These are phyloP conservation scores for Zaprionus davidi DNA, from an alignment of 1,140 invertebrate species.

Conservation along the genomic window DNA sequence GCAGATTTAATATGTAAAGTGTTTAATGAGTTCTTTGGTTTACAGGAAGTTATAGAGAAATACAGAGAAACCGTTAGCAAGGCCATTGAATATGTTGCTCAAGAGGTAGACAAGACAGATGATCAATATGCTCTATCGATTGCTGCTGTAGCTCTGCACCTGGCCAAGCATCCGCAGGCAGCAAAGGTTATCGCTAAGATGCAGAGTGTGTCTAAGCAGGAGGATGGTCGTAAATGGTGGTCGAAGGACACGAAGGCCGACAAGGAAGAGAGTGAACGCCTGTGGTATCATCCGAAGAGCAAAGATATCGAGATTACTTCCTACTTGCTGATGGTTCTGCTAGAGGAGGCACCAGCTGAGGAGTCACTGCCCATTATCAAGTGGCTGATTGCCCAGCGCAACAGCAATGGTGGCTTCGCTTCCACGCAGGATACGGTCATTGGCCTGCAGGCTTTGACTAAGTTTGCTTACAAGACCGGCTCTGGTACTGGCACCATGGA, in stretches of 20 bases:
- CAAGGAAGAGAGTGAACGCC: constrained; percentile 2
- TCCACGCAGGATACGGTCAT: constrained; percentile 90
- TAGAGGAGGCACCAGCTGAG: constrained; percentile 86
- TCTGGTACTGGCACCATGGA: constrained; percentile 67
- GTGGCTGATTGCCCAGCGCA: constrained; percentile 91
- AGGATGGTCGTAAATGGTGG: constrained; percentile 76
- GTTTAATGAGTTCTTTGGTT: constrained; percentile 12
- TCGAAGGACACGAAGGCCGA: constrained; percentile 56
- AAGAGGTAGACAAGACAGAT: constrained; percentile 88
- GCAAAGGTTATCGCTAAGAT: constrained; percentile 65
- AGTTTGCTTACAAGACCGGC: constrained; percentile 85
- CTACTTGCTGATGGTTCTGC: constrained; percentile 88
- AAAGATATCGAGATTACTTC: constrained; percentile 91
- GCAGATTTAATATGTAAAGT: background rate
- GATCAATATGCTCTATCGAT: constrained; percentile 92
- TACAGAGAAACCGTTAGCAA: constrained; percentile 89
- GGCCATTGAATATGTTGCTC: constrained; percentile 92
- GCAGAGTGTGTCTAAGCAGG: constrained; percentile 48
- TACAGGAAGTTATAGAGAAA: constrained; percentile 81
- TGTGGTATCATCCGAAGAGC: constrained; percentile 85
- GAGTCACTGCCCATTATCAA: constrained; percentile 86
- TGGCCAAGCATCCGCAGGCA: constrained; percentile 87
- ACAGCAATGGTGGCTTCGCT: constrained; percentile 90
- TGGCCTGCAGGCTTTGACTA: constrained; percentile 88
- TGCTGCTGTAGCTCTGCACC: constrained; percentile 90